Evolutionary conservation across 2,113 vertebrate species (phyloP).

Genomic region (Neolamprologus sp.): DNA sequence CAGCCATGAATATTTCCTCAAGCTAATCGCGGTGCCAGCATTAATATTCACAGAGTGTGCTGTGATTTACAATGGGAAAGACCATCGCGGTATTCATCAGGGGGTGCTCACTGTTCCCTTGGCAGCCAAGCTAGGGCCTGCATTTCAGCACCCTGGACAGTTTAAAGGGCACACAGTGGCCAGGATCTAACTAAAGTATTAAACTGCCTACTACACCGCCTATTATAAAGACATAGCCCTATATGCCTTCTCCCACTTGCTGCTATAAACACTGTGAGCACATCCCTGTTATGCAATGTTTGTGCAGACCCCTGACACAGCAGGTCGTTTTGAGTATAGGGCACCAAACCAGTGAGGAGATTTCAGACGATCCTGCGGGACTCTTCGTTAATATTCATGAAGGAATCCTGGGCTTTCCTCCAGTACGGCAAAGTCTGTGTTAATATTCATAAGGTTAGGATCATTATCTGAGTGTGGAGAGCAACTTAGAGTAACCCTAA

Average conservation of each 20-base stretch:
- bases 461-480: not conserved
- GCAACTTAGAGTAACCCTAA: not conserved
- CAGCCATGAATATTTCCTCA: slow-evolving; percentile 50
- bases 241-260: not conserved
- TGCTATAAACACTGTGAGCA: not conserved
- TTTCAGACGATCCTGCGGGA: slow-evolving; percentile 39
- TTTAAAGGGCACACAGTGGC: not conserved
- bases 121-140: not conserved
- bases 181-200: not conserved
- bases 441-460: slow-evolving; percentile 47
- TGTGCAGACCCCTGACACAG: not conserved
- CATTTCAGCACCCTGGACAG: slow-evolving; percentile 6
- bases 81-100: slow-evolving; percentile 1
- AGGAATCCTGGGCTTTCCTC: slow-evolving; percentile 47
- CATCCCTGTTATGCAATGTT: not conserved
- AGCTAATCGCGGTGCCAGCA: slow-evolving; percentile 41
- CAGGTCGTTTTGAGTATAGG: slow-evolving; percentile 27
- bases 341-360: slow-evolving; percentile 30
- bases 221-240: not conserved
- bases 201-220: not conserved
- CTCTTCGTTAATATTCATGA: slow-evolving; percentile 52
- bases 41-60: slow-evolving; percentile 49
- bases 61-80: slow-evolving; percentile 43
- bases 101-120: not conserved
- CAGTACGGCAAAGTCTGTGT: slow-evolving; percentile 27